Conservation (phyloP, 2,797 vertebrate species). For the Hydrophis major region DNA sequence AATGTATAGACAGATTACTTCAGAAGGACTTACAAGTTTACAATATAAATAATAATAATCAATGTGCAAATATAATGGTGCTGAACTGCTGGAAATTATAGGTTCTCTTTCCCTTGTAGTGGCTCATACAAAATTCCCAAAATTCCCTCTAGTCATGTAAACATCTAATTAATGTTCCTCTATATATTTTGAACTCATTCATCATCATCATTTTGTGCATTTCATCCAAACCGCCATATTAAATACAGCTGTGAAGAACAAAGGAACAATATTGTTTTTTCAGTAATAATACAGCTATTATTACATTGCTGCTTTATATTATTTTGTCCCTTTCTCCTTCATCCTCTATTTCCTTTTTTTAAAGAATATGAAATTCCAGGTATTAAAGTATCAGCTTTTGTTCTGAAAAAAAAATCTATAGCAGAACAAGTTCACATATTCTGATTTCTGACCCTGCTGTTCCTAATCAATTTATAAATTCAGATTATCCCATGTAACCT, state of each 20-base stretch:
- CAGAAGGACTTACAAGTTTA: not conserved
- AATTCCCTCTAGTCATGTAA: not conserved
- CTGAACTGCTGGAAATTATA: not conserved
- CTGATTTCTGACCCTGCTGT: not conserved
- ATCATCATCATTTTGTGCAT: not conserved
- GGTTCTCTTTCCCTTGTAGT: not conserved
- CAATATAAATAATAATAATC: not conserved
- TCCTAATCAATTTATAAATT: not conserved
- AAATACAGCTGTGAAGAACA: not conserved
- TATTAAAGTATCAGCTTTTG: conserved; percentile 12
- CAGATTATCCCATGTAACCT: not conserved
- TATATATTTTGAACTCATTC: not conserved
- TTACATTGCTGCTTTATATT: not conserved
- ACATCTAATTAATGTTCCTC: not conserved
- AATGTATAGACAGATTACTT: not conserved
- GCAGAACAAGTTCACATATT: not conserved
- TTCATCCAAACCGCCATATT: not conserved
- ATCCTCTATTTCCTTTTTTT: not conserved
- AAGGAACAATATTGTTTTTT: not conserved
- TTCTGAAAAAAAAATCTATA: conserved; percentile 4
- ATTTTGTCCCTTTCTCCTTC: not conserved
- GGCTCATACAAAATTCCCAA: not conserved
- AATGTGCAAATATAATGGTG: not conserved
- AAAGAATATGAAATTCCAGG: not conserved
- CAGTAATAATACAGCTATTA: not conserved